These are phyloP conservation scores for Ceratosolen fusciceps DNA, from an alignment of 1,140 invertebrate species.

Conservation along the genomic window DNA sequence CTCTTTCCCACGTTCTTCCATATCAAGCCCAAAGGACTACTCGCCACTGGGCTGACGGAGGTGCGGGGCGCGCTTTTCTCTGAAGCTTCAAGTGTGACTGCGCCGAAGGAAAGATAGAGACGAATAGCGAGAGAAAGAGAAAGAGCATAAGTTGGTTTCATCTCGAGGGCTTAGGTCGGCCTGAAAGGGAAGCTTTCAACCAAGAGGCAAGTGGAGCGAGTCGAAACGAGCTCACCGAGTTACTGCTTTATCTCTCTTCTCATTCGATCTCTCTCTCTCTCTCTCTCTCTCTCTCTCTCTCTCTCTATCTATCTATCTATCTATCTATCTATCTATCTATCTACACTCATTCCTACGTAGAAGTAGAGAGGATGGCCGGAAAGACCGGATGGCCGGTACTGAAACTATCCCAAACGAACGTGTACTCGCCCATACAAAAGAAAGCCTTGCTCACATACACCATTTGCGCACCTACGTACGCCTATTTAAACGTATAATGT, in stretches of 20 bases:
- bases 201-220: conserved; percentile 48
- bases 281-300: conserved; percentile 50
- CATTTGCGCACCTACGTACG: background rate
- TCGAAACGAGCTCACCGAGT: conserved; percentile 43
- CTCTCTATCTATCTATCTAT: background rate
- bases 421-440: background rate
- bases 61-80: conserved; percentile 58
- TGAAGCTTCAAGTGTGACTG: conserved; percentile 49
- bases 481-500: background rate
- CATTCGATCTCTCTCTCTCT: conserved; percentile 31
- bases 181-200: conserved; percentile 48
- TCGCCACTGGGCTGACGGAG: conserved; percentile 48
- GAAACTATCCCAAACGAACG: conserved; percentile 30
- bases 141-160: conserved; percentile 54
- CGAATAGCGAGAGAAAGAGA: conserved; percentile 24
- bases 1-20: conserved; percentile 58
- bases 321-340: background rate
- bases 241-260: no score
- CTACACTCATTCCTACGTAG: conserved; percentile 26
- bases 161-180: conserved; percentile 62
- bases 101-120: background rate
- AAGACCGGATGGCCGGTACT: conserved; percentile 38
- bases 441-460: conserved; percentile 43
- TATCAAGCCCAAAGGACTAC: conserved; percentile 63
- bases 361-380: conserved; percentile 35